These are phyloP conservation scores for Euleptes europaea DNA, from an alignment of 2,113 vertebrate species.

Conservation along the genomic window DNA sequence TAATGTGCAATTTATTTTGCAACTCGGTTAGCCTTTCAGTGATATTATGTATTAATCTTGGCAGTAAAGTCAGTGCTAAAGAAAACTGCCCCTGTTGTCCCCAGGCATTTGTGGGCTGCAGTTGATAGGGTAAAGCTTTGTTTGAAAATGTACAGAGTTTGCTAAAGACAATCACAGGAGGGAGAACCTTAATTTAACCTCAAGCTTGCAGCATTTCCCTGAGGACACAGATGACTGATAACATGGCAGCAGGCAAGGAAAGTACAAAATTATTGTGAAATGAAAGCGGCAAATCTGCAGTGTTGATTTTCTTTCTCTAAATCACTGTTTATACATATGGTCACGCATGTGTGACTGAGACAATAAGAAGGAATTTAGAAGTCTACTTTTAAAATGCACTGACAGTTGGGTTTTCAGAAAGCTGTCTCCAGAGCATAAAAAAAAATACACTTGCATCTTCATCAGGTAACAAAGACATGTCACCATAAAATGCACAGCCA, in stretches of 20 bases:
- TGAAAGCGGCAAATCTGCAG: slow-evolving; percentile 45
- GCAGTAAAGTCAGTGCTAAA: slow-evolving; percentile 32
- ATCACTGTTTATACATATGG: slow-evolving; percentile 69
- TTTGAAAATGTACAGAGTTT: slow-evolving; percentile 59
- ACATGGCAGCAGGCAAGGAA: slow-evolving; percentile 59
- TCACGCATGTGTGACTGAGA: slow-evolving; percentile 55
- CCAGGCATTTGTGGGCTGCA: slow-evolving; percentile 43
- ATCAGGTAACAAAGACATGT: slow-evolving; percentile 7
- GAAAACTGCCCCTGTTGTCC: slow-evolving; percentile 40
- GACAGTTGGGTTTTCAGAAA: slow-evolving; percentile 30
- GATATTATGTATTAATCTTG: slow-evolving; percentile 45
- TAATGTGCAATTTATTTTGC: slow-evolving; percentile 54
- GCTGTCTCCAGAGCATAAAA: slow-evolving; percentile 25
- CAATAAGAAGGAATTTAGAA: slow-evolving; percentile 33
- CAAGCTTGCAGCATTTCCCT: slow-evolving; percentile 68
- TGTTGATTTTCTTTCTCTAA: slow-evolving; percentile 69
- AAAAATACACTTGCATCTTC: slow-evolving; percentile 1
- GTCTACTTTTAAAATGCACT: slow-evolving; percentile 33
- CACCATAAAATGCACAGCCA: slow-evolving; percentile 16
- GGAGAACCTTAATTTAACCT: slow-evolving; percentile 77
- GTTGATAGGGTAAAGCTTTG: slow-evolving; percentile 69
- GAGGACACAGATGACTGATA: slow-evolving; percentile 69
- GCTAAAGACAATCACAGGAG: slow-evolving; percentile 70
- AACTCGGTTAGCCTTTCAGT: slow-evolving; percentile 53
- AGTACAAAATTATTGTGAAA: slow-evolving; percentile 74